Evolutionary conservation across 1,140 invertebrate genomes (phyloP).

Genomic region (Physella acuta): DNA sequence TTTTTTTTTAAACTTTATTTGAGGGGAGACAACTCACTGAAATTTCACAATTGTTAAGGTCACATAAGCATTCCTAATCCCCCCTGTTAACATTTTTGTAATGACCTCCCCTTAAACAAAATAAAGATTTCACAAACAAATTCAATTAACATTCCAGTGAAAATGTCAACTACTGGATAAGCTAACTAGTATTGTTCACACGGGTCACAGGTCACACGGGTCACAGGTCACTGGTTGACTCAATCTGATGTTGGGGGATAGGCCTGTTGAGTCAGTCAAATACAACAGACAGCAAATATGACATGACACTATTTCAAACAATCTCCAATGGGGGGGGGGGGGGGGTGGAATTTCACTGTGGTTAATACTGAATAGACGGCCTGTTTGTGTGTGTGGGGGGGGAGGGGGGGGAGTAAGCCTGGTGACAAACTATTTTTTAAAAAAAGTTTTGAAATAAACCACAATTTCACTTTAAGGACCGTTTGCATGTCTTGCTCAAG

Average conservation of each 20-base stretch:
- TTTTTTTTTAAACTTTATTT: no score
- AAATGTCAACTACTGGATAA: no score
- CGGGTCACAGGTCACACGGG: not conserved
- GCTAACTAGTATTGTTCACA: not conserved
- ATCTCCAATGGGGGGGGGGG: not conserved
- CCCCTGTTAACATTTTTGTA: no score
- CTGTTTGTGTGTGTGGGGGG: not conserved
- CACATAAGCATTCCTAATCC: no score
- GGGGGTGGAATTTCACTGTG: not conserved
- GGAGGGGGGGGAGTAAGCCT: not conserved
- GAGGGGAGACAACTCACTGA: no score
- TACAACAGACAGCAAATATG: not conserved
- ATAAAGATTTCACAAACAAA: no score
- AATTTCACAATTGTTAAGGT: no score
- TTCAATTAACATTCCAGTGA: no score
- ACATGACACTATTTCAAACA: not conserved
- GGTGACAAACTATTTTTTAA: not conserved
- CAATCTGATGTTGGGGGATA: not conserved
- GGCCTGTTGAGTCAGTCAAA: not conserved
- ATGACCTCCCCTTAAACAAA: no score
- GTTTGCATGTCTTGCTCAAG: not conserved
- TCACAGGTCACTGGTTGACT: not conserved
- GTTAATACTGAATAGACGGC: not conserved
- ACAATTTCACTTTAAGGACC: not conserved
- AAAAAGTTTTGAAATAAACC: not conserved